Conservation (phyloP, 2,113 vertebrate genomes). For the Gymnogyps californianus region DNA sequence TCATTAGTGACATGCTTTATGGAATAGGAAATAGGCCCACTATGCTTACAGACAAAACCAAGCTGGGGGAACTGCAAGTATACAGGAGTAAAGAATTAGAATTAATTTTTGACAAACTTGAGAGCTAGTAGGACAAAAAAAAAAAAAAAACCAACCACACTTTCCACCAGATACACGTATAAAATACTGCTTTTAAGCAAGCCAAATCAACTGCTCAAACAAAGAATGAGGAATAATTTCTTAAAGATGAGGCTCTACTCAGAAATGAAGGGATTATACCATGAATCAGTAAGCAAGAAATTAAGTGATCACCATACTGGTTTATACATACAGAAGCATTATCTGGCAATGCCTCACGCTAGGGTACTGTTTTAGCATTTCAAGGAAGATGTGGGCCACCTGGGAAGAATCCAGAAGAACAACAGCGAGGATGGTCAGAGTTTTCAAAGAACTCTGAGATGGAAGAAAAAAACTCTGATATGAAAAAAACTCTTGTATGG, state of each 20-base stretch:
- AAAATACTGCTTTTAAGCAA: not conserved
- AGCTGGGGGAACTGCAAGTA: not conserved
- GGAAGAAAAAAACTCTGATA: not conserved
- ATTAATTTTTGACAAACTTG: not conserved
- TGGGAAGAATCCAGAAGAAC: not conserved
- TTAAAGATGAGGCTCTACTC: not conserved
- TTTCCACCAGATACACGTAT: not conserved
- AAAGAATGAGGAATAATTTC: not conserved
- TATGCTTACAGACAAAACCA: not conserved
- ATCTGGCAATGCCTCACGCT: not conserved
- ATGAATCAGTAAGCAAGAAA: not conserved
- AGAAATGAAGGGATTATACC: not conserved
- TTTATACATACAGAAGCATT: not conserved
- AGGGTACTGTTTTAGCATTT: not conserved
- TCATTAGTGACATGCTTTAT: not conserved
- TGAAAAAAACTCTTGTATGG: not conserved
- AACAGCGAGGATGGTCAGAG: not conserved
- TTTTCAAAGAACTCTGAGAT: not conserved
- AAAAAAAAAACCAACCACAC: not conserved
- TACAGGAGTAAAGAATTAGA: not conserved
- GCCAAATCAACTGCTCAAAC: not conserved
- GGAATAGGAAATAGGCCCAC: not conserved
- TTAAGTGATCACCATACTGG: not conserved
- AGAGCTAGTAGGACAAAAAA: not conserved
- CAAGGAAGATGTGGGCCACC: not conserved